phyloP scores from a whole-genome alignment of 2,113 vertebrate genomes.

The Gallinago media region DNA sequence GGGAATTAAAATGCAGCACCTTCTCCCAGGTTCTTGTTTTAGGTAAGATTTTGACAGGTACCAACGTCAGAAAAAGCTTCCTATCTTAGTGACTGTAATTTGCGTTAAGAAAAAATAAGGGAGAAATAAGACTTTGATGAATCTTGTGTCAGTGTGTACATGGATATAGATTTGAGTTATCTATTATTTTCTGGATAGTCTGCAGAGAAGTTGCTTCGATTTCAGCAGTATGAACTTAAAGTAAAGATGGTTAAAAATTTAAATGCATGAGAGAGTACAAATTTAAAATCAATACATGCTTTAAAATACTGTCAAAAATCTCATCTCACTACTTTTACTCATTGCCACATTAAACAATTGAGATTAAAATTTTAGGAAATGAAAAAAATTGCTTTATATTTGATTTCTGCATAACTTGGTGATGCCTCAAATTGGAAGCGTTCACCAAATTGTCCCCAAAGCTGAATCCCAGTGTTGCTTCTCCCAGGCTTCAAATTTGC shows the following conservation, averaged over 20 bases:
- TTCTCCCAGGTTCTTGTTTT: slow-evolving; percentile 45
- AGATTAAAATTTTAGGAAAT: neutral
- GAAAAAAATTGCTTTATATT: neutral
- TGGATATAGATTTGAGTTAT: neutral
- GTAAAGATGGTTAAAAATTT: neutral
- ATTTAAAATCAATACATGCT: neutral
- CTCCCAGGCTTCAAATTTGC: neutral
- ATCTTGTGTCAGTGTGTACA: slow-evolving; percentile 25
- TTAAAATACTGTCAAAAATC: neutral
- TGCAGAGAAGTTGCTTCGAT: neutral
- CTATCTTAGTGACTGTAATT: slow-evolving; percentile 30
- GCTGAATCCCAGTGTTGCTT: neutral
- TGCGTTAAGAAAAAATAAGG: slow-evolving; percentile 42
- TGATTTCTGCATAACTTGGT: neutral
- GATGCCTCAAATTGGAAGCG: neutral
- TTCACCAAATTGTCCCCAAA: neutral
- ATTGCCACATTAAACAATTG: neutral
- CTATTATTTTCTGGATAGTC: neutral
- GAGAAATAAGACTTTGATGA: slow-evolving; percentile 45
- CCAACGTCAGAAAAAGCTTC: slow-evolving; percentile 56
- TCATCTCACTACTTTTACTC: neutral
- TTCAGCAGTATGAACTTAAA: neutral
- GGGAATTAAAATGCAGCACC: slow-evolving; percentile 68
- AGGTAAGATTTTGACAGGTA: slow-evolving; percentile 53
- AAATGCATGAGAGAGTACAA: neutral